These are phyloP conservation scores for Osmerus eperlanus DNA, from an alignment of 2,113 vertebrate species.

Conservation along the genomic window DNA sequence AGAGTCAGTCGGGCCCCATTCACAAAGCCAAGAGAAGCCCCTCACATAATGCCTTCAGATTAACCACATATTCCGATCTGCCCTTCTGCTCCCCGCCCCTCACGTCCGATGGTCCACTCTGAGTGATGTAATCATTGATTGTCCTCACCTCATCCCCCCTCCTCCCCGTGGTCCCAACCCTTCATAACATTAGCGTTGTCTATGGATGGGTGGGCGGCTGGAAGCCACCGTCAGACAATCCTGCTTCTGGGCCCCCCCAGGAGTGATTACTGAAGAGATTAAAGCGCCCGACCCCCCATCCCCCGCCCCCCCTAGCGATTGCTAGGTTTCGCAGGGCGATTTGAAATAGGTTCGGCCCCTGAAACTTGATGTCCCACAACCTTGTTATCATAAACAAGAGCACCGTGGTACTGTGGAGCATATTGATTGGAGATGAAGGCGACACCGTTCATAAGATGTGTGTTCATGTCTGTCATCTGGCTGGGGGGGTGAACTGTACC, in stretches of 20 bases:
- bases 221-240: background rate
- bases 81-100: constrained; percentile 3
- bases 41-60: background rate
- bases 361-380: too few species aligned
- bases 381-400: too few species aligned
- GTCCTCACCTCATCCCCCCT: constrained; percentile 3
- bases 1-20: constrained; percentile 4
- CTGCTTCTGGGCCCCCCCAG: background rate
- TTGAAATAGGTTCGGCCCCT: too few species aligned
- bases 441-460: too few species aligned
- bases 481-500: too few species aligned
- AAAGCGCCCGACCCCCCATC: too few species aligned
- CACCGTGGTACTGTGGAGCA: too few species aligned
- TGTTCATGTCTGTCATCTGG: too few species aligned
- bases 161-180: background rate
- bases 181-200: background rate
- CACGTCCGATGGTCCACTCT: constrained; percentile 9
- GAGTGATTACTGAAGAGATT: too few species aligned
- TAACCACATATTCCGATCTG: constrained; percentile 7
- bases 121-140: constrained; percentile 37
- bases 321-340: too few species aligned
- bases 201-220: background rate
- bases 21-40: background rate
- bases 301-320: too few species aligned
- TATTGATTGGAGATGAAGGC: too few species aligned